A percentile compares a stretch with the other conserved stretches of the same genome.
These are phyloP conservation scores for Oligia fasciuncula DNA, from an alignment of 2,888 invertebrate genomes.

Conservation along the genomic window DNA sequence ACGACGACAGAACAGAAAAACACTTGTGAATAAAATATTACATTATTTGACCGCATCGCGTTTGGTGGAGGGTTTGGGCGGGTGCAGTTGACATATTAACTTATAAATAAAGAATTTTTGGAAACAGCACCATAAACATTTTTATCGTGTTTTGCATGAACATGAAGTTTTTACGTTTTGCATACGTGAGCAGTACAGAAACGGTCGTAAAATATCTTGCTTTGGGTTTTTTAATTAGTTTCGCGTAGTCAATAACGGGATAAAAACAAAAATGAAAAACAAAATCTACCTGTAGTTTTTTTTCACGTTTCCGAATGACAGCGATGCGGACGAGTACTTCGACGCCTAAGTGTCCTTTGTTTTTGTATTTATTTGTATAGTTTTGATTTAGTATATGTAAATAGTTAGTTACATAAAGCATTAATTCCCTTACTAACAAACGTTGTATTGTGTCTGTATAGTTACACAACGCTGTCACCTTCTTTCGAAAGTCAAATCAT, in stretches of 20 bases:
- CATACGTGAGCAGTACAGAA: conserved; percentile 12
- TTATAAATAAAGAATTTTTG: conserved; percentile 63
- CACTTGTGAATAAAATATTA: conserved; percentile 75
- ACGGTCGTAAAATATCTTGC: conserved; percentile 14
- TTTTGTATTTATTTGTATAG: too few species aligned
- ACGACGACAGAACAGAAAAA: conserved; percentile 70
- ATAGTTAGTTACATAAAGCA: too few species aligned
- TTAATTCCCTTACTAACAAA: too few species aligned
- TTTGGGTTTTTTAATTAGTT: conserved; percentile 12
- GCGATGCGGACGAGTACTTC: too few species aligned
- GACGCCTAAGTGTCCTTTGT: too few species aligned
- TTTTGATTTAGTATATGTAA: too few species aligned
- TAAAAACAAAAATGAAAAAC: background rate
- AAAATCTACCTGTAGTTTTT: background rate
- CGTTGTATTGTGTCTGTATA: too few species aligned
- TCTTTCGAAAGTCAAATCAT: too few species aligned
- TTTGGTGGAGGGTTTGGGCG: conserved; percentile 55
- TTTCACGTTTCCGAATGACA: too few species aligned
- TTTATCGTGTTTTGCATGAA: conserved; percentile 52
- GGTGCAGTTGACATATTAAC: conserved; percentile 67
- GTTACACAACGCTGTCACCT: too few species aligned
- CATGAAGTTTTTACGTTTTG: conserved; percentile 41
- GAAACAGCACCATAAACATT: conserved; percentile 51
- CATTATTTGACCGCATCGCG: conserved; percentile 71
- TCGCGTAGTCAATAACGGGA: background rate